phyloP scores from a whole-genome alignment of 2,797 vertebrate species.

The Premnoplex brunnescens region DNA sequence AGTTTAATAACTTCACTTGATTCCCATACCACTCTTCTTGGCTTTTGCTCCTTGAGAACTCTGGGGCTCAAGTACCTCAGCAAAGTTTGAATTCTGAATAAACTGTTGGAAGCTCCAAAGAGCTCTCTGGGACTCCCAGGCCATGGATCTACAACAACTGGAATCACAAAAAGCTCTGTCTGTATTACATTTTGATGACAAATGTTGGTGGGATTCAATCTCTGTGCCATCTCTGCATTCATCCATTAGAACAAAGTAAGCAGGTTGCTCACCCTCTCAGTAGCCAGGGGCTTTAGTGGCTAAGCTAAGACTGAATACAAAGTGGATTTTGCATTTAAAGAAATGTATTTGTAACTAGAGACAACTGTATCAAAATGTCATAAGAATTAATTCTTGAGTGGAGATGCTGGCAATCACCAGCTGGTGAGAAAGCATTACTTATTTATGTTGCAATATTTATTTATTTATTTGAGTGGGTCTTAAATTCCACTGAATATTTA shows the following conservation, averaged over 20 bases:
- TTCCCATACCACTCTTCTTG: background rate
- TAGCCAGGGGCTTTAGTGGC: background rate
- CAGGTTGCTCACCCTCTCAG: background rate
- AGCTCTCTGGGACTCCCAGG: background rate
- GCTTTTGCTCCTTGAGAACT: background rate
- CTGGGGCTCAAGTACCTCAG: background rate
- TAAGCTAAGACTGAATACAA: background rate
- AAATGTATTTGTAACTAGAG: background rate
- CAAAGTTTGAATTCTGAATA: background rate
- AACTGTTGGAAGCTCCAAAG: background rate
- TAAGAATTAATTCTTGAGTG: background rate
- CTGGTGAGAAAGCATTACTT: slow-evolving; percentile 3
- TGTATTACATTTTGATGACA: background rate
- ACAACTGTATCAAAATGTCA: background rate
- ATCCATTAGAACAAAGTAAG: background rate
- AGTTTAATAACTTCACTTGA: background rate
- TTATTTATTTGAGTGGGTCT: slow-evolving; percentile 89
- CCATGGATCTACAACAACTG: background rate
- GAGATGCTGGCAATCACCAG: slow-evolving; percentile 1
- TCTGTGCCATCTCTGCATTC: background rate
- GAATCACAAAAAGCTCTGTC: background rate
- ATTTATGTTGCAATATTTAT: slow-evolving; percentile 78
- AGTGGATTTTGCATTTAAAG: background rate
- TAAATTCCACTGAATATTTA: slow-evolving; percentile 80
- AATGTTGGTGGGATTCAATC: background rate